Evolutionary conservation across 64 coral and sea anemone genomes (phyloP), one percentile per base, ranked within the genome.

Genomic region (Montipora cactus): DNA sequence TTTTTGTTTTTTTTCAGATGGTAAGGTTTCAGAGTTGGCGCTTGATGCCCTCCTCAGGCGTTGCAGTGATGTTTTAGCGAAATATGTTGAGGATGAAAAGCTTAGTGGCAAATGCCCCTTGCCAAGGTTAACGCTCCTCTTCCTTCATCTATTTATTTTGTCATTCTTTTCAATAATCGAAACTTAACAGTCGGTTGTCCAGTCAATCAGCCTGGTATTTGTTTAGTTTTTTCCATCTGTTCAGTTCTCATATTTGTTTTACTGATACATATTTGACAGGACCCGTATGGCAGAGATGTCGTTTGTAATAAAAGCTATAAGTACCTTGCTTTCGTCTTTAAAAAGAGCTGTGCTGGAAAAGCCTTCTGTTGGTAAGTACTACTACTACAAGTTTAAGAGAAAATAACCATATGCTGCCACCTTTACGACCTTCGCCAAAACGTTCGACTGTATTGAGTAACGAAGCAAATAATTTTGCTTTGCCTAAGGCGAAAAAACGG

Each of bases 261-360:
- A 37, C 37, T 37, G 37, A 37, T 37, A 37, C 37, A 0, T 92
- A 9, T 19, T 55, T 46, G 75, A 18, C 92, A 99, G 98, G 84
- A 99, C 95, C 11, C 95, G 98, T 1, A 99, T 99, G 98, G 92
- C 98, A 14, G 98, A 99, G 89, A 96, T 99, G 72, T 96, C 98
- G 2, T 99, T 99, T 73, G 98, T 99, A 21, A 94, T 99, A 89
- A 99, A 99, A 88, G 98, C 98, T 3, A 88, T 99, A 8, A 94
- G 95, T 13, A 99, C 98, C 2, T 69, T 99, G 15, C 88, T 99
- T 22, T 81, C 82, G 49, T 99, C 98, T 14, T 75, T 99, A 12
- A 99, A 99, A 76, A 94, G 94, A 92, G 86, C 94, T 53, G 91
- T 85, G 5, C 37, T 49, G 44, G 93, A 95, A 46, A 98, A 91